Base-by-base conservation (phyloP, 92 coral and sea anemone genomes). In the Palythoa grandiflora region DNA sequence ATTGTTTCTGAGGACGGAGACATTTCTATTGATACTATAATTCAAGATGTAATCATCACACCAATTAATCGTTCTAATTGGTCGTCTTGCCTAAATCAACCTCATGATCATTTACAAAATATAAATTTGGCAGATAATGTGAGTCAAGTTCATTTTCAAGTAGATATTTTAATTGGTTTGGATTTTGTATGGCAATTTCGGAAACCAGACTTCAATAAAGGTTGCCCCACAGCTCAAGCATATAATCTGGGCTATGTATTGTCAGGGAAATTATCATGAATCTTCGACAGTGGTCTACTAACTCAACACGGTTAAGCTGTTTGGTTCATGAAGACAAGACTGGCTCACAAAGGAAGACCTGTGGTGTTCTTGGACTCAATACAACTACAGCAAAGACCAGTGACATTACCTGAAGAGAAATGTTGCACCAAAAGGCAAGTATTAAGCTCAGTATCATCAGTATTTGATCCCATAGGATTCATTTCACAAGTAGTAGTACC, bases 391-490 rank as follows among this genome's bases (percentile, higher is more conserved):
- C 86, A 17, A 68, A 77, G 61, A 48, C 53, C 84, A 16, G 74
- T 84, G 40, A 68, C 71, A 21, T 61, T 76, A 59, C 77, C 92
- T 44, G 73, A 78, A n/a, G 85, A 75, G 17, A 66, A 40, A 37
- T 3, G 10, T 59, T 89, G 86, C 71, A 84, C 92, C 89, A 89
- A 89, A 77, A 78, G 84, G 65, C 92, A 84, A 75, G 92, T 89
- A 44, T 75, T 84, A 78, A 84, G 85, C 73, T 89, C 89, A 44
- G 79, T 73, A 44, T 89, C 89, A 17, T 76, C 89, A 75, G 79
- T 65, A 83, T 84, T 84, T 84, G 92, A 89, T 89, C 89, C 92
- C 44, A 77, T 89, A 50, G 92, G 92, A 14, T 55, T 89, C 88
- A 77, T 89, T 76, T 89, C 92, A 15, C 92, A 89, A 2, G 85